Percentiles rank a stretch among this genome's conserved stretches.
These are phyloP conservation scores for Sinodicranocentrus sp. DNA, from an alignment of 2,888 invertebrate genomes.

Conservation along the genomic window DNA sequence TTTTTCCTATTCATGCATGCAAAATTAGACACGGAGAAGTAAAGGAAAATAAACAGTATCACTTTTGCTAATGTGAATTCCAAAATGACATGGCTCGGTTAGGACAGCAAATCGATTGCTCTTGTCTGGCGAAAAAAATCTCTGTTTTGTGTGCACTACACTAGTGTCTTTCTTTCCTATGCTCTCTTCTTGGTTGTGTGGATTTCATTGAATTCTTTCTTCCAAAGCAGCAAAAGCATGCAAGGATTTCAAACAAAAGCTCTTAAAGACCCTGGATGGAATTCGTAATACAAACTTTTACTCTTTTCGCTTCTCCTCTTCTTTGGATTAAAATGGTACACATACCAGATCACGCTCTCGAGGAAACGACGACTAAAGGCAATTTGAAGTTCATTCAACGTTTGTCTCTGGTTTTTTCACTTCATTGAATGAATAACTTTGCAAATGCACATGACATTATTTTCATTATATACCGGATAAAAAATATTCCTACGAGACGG, in stretches of 20 bases:
- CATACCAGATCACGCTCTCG: no score
- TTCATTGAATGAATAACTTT: slow-evolving; percentile 58
- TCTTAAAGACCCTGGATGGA: slow-evolving; percentile 40
- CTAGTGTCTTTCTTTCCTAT: not conserved
- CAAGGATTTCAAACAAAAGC: slow-evolving; percentile 40
- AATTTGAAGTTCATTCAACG: slow-evolving; percentile 60
- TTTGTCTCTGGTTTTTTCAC: slow-evolving; percentile 52
- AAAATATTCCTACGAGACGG: not conserved
- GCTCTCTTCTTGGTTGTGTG: slow-evolving; percentile 23
- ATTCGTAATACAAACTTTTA: slow-evolving; percentile 24
- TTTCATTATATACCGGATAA: slow-evolving; percentile 20
- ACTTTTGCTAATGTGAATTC: slow-evolving; percentile 62
- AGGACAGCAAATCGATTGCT: slow-evolving; percentile 59
- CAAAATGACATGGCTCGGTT: slow-evolving; percentile 49
- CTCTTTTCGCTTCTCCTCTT: not conserved
- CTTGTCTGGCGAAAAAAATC: slow-evolving; percentile 50
- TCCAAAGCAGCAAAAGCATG: slow-evolving; percentile 12
- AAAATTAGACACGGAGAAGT: slow-evolving; percentile 40
- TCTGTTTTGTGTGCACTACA: not conserved
- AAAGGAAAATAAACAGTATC: slow-evolving; percentile 52
- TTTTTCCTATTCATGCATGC: slow-evolving; percentile 46
- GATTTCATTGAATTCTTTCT: slow-evolving; percentile 55
- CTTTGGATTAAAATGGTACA: not conserved
- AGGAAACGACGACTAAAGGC: slow-evolving; percentile 6
- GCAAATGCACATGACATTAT: slow-evolving; percentile 48